phyloP scores from a whole-genome alignment of 2,797 vertebrate genomes.

The Labroides dimidiatus region DNA sequence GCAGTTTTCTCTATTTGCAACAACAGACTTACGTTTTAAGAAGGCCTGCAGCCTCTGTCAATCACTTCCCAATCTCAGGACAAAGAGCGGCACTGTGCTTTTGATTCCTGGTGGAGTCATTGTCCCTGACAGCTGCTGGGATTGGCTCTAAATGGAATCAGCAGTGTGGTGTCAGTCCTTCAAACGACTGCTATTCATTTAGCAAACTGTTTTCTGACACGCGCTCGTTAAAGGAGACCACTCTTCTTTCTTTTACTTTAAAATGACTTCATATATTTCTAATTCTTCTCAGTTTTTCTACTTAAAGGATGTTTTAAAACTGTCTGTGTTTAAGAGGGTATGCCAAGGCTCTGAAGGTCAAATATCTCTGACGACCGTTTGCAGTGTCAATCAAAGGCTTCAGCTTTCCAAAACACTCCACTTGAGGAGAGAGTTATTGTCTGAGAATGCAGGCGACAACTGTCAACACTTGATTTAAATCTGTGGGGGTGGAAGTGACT shows the following conservation, averaged over 20 bases:
- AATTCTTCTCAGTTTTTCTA: too few species aligned
- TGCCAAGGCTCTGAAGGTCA: conserved; percentile 44
- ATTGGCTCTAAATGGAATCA: conserved; percentile 51
- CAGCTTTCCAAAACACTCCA: conserved; percentile 27
- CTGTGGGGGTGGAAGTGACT: neutral
- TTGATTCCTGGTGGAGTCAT: conserved; percentile 43
- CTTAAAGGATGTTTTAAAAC: neutral
- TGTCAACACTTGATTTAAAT: conserved; percentile 41
- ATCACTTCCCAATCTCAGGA: conserved; percentile 40
- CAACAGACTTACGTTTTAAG: conserved; percentile 8
- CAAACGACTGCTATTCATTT: conserved; percentile 33
- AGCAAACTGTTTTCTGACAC: conserved; percentile 4
- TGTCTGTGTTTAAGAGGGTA: conserved; percentile 3
- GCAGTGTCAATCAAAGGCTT: conserved; percentile 21
- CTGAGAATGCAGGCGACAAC: conserved; percentile 59
- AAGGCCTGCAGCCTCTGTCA: conserved; percentile 1
- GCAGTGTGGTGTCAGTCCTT: conserved; percentile 40
- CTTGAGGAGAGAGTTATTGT: conserved; percentile 47
- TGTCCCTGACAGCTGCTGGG: conserved; percentile 64
- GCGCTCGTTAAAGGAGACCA: neutral
- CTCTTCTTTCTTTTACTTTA: neutral
- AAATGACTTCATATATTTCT: neutral
- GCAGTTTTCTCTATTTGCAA: conserved; percentile 1
- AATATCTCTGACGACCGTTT: conserved; percentile 38
- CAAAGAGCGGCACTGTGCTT: conserved; percentile 36